Evolutionary conservation across 2,797 vertebrate genomes (phyloP).

Genomic region (Sebastes steindachneri): DNA sequence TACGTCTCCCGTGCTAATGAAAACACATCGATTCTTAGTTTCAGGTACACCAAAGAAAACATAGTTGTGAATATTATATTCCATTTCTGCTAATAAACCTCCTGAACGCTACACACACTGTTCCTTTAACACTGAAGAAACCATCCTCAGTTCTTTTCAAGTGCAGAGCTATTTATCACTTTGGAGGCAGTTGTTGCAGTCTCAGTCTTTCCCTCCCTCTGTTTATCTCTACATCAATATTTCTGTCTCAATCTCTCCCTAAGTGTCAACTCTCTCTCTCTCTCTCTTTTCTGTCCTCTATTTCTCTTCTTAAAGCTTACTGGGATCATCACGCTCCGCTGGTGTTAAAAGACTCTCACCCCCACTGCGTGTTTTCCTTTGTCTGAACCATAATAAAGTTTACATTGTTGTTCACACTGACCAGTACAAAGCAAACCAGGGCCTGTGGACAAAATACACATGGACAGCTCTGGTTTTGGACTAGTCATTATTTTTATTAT

Average conservation of each 20-base stretch:
- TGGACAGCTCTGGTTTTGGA: background rate
- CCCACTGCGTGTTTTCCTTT: background rate
- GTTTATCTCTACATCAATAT: background rate
- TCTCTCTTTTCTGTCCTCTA: background rate
- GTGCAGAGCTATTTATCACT: conserved; percentile 23
- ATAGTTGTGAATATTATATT: no score
- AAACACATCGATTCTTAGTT: no score
- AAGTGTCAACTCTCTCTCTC: background rate
- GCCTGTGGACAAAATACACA: background rate
- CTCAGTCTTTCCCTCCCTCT: conserved; percentile 4
- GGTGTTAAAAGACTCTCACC: conserved; percentile 15
- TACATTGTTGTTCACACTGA: background rate
- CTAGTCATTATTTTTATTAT: background rate
- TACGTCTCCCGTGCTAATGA: no score
- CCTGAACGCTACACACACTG: no score
- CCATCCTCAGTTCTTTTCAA: background rate
- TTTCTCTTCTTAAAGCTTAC: background rate
- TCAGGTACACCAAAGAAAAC: no score
- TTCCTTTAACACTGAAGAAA: background rate
- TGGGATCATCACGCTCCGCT: conserved; percentile 10
- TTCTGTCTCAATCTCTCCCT: background rate
- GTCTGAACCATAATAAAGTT: background rate
- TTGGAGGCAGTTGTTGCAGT: background rate
- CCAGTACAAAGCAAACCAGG: background rate
- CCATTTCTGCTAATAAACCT: no score